phyloP scores from a whole-genome alignment of 1,140 invertebrate species.

The Drosophila arizonae region DNA sequence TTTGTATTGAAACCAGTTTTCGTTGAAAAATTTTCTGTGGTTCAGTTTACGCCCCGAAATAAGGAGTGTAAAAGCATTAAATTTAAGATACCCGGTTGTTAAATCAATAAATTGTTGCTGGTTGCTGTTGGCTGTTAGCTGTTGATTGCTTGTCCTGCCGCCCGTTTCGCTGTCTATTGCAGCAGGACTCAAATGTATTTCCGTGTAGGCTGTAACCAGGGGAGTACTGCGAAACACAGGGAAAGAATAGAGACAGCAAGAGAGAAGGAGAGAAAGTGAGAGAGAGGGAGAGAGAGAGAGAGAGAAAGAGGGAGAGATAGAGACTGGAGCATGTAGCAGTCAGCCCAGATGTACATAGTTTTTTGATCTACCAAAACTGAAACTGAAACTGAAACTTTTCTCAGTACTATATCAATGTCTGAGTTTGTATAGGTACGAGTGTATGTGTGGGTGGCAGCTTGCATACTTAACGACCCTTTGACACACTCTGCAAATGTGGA shows the following conservation, averaged over 20 bases:
- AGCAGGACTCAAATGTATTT: slow-evolving; percentile 29
- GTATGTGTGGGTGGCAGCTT: slow-evolving; percentile 47
- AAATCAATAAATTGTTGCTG: slow-evolving; percentile 69
- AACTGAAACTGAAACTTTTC: slow-evolving; percentile 62
- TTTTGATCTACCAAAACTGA: slow-evolving; percentile 41
- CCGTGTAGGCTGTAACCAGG: neutral
- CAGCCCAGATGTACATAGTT: slow-evolving; percentile 46
- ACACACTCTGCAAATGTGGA: slow-evolving; percentile 42
- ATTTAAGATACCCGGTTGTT: slow-evolving; percentile 30
- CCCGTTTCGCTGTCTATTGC: slow-evolving; percentile 27
- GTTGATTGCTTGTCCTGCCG: slow-evolving; percentile 53
- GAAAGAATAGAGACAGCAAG: neutral
- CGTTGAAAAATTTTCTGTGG: no score
- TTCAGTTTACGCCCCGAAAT: no score
- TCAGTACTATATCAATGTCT: slow-evolving; percentile 15
- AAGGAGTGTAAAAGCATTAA: neutral
- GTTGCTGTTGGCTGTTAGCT: slow-evolving; percentile 32
- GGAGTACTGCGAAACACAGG: neutral
- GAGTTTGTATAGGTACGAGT: neutral
- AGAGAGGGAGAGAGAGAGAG: no score
- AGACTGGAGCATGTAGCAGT: neutral
- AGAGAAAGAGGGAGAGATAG: neutral
- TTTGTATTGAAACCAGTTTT: no score
- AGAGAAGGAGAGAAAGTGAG: no score
- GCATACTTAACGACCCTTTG: slow-evolving; percentile 72